Conservation (phyloP, 2,797 vertebrate species). For the Neostethus bicornis region DNA sequence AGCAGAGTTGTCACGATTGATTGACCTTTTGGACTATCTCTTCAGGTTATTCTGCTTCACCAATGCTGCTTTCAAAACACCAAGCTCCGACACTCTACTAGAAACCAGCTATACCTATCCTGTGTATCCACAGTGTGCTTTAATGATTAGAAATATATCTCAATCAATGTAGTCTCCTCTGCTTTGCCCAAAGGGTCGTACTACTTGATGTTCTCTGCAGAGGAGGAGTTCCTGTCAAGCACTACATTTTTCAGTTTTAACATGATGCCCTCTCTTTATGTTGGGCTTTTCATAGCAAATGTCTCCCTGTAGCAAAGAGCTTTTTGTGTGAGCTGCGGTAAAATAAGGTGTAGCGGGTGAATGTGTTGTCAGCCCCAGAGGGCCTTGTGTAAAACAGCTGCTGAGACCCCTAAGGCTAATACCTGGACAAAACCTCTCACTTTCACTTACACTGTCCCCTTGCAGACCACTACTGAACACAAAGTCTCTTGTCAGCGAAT, state of each 20-base stretch:
- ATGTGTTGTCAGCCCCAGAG: constrained; percentile 43
- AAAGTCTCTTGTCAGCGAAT: constrained; percentile 42
- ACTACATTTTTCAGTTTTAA: constrained; percentile 35
- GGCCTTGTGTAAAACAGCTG: constrained; percentile 54
- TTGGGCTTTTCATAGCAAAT: constrained; percentile 15
- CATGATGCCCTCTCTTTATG: constrained; percentile 24
- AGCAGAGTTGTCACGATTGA: constrained; percentile 49
- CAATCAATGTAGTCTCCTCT: constrained; percentile 32
- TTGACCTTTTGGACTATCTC: constrained; percentile 49
- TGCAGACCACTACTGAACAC: constrained; percentile 25
- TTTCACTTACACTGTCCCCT: constrained; percentile 31
- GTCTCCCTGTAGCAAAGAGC: constrained; percentile 25
- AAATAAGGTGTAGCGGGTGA: constrained; percentile 30
- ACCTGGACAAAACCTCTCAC: constrained; percentile 46
- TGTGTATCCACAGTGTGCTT: constrained; percentile 30
- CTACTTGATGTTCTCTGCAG: constrained; percentile 9
- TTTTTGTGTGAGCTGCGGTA: constrained; percentile 45
- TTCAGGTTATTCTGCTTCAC: constrained; percentile 40
- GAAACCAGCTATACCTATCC: constrained; percentile 49
- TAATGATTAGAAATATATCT: constrained; percentile 40
- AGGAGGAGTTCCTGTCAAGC: constrained; percentile 9
- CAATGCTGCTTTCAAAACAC: constrained; percentile 48
- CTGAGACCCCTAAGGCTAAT: constrained; percentile 49
- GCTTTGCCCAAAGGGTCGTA: constrained; percentile 3
- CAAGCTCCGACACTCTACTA: constrained; percentile 39